These are phyloP conservation scores for Hemibagrus wyckioides DNA, from an alignment of 2,113 vertebrate species.

Conservation along the genomic window DNA sequence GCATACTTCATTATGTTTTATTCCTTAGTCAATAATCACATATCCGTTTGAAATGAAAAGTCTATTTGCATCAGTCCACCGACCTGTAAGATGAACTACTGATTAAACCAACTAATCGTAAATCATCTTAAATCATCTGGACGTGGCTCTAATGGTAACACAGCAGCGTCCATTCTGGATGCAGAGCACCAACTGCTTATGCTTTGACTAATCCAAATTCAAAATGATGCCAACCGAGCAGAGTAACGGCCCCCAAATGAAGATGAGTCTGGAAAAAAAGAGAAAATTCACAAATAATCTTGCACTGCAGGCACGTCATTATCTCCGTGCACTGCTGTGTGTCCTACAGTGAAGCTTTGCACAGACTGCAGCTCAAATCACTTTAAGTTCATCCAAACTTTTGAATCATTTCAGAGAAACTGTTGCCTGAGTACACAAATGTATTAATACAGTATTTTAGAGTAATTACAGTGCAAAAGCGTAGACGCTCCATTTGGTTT, in stretches of 20 bases:
- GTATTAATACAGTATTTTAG: constrained; percentile 34
- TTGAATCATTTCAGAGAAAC: constrained; percentile 18
- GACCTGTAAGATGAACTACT: neutral
- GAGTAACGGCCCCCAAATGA: constrained; percentile 1
- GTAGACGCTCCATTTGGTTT: constrained; percentile 12
- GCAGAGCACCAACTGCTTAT: neutral
- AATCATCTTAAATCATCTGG: neutral
- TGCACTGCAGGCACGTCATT: constrained; percentile 42
- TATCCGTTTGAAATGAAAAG: constrained; percentile 15
- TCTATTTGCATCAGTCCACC: constrained; percentile 9
- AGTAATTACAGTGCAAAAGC: constrained; percentile 35
- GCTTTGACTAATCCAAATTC: constrained; percentile 8
- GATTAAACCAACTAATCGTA: neutral
- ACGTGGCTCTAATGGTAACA: neutral
- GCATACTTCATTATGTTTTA: neutral
- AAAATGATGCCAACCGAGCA: neutral
- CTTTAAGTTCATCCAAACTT: constrained; percentile 45
- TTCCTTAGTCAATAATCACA: neutral
- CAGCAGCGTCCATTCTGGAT: neutral
- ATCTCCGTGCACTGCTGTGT: constrained; percentile 38
- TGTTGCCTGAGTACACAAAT: neutral
- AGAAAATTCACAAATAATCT: constrained; percentile 37
- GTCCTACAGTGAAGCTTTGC: constrained; percentile 39
- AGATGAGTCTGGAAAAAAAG: neutral
- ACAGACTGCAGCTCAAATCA: constrained; percentile 26